Conservation (phyloP, 2,113 vertebrate genomes). For the Sisor rabdophorus region DNA sequence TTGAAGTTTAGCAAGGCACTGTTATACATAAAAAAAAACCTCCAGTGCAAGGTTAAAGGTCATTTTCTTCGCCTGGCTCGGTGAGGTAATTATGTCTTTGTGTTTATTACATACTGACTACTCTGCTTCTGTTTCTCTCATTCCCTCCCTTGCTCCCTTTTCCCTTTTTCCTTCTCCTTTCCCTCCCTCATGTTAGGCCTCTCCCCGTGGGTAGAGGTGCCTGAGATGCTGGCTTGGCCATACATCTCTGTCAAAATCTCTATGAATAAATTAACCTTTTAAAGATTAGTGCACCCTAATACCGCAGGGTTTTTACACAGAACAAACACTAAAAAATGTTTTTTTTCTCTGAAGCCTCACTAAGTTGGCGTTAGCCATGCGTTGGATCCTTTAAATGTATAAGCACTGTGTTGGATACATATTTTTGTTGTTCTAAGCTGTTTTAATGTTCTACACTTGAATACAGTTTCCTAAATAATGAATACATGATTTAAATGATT, state of each 20-base stretch:
- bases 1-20: not conserved
- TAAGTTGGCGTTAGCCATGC: conserved; percentile 36
- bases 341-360: conserved; percentile 49
- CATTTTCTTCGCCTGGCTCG: conserved; percentile 65
- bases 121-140: conserved; percentile 54
- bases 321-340: conserved; percentile 80
- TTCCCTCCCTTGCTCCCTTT: conserved; percentile 28
- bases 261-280: conserved; percentile 99
- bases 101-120: conserved; percentile 72
- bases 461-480: conserved; percentile 32
- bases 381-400: conserved; percentile 23
- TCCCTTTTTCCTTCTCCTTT: conserved; percentile 33
- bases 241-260: conserved; percentile 99
- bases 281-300: conserved; percentile 99
- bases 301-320: conserved; percentile 92
- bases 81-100: conserved; percentile 76
- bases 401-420: conserved; percentile 6
- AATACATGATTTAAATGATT: conserved; percentile 32
- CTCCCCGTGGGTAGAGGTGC: conserved; percentile 89
- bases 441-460: conserved; percentile 28
- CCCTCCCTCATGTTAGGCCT: conserved; percentile 65
- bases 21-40: conserved; percentile 27
- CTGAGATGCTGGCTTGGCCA: conserved; percentile 77
- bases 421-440: conserved; percentile 16
- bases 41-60: conserved; percentile 58